phyloP scores from a whole-genome alignment of 2,888 invertebrate genomes.

The Thysanoteuthis rhombus region DNA sequence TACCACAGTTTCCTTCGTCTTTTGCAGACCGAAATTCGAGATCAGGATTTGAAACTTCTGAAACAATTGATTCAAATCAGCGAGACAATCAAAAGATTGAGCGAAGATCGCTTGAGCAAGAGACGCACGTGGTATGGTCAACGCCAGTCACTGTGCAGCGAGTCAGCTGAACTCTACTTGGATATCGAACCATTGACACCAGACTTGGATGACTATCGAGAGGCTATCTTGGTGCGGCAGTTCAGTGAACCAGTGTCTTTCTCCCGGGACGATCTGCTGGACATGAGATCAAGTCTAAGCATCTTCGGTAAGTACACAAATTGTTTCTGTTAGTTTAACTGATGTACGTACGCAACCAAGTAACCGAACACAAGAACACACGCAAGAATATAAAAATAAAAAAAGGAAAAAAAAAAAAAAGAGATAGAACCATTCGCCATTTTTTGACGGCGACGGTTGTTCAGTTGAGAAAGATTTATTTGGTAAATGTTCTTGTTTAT shows the following conservation, averaged over 20 bases:
- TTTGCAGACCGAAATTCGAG: slow-evolving; percentile 23
- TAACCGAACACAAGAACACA: too few species aligned
- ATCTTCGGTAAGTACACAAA: not conserved
- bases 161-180: not conserved
- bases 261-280: not conserved
- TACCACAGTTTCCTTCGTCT: not conserved
- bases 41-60: slow-evolving; percentile 21
- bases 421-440: too few species aligned
- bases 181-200: not conserved
- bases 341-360: too few species aligned
- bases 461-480: too few species aligned
- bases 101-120: slow-evolving; percentile 17
- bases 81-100: slow-evolving; percentile 20
- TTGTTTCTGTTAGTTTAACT: not conserved
- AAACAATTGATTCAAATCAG: slow-evolving; percentile 24
- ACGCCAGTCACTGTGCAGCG: not conserved
- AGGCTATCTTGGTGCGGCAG: slow-evolving; percentile 15
- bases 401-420: too few species aligned
- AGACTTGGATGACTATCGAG: not conserved
- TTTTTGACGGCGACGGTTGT: too few species aligned
- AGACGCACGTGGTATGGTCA: slow-evolving; percentile 13
- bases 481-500: too few species aligned
- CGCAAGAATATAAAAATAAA: too few species aligned
- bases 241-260: not conserved
- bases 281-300: not conserved